These are phyloP conservation scores for Butastur rufipennis DNA, from an alignment of 2,113 vertebrate genomes.

Conservation along the genomic window DNA sequence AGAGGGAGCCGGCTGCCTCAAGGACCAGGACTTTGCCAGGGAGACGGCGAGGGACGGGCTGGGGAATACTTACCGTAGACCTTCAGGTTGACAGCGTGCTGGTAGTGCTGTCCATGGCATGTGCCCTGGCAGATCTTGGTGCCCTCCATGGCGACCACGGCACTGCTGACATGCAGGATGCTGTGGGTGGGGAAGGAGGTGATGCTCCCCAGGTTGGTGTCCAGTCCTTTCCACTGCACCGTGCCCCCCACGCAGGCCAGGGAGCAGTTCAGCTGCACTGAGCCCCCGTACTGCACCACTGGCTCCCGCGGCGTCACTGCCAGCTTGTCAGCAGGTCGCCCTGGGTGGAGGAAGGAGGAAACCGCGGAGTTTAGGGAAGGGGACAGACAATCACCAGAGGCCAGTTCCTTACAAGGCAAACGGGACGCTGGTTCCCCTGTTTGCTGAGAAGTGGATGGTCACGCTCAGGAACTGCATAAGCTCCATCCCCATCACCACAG, in stretches of 20 bases:
- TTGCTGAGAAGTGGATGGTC: background rate
- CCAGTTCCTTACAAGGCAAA: background rate
- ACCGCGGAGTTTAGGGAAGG: background rate
- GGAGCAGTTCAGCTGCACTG: constrained; percentile 59
- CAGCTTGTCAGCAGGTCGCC: background rate
- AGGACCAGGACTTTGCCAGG: background rate
- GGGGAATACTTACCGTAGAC: constrained; percentile 61
- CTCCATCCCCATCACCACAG: rapidly evolving
- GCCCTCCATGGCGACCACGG: background rate
- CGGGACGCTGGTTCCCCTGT: rapidly evolving
- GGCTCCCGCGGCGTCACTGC: constrained; percentile 17
- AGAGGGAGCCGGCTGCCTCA: rapidly evolving
- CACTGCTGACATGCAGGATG: constrained; percentile 30
- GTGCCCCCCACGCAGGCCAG: background rate
- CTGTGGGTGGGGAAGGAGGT: constrained; percentile 30
- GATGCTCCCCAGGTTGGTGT: constrained; percentile 58
- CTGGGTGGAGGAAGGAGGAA: background rate
- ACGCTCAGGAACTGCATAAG: rapidly evolving
- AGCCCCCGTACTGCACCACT: constrained; percentile 26
- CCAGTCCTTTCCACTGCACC: constrained; percentile 72
- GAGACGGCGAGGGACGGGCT: rapidly evolving
- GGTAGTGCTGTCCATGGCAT: background rate
- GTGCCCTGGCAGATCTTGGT: constrained; percentile 50
- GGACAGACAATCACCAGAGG: background rate
- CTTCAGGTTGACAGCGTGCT: background rate